Percentiles rank a stretch among this genome's conserved stretches.
Evolutionary conservation across 2,888 invertebrate species (phyloP).

Genomic region (Orthonychiurus folsomi): DNA sequence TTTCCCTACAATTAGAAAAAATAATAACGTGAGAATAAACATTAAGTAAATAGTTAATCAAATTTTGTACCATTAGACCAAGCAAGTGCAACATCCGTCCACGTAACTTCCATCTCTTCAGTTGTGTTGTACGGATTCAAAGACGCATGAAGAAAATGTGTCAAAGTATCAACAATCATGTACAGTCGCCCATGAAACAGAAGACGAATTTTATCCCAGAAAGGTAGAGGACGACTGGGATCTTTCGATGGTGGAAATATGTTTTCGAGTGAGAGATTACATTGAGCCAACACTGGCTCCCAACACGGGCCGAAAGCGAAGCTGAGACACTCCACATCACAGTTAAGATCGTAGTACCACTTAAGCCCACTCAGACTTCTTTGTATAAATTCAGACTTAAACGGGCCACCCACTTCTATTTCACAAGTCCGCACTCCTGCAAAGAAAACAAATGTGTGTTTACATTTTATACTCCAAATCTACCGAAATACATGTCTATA

Average conservation of each 20-base stretch:
- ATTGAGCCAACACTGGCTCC: slow-evolving; percentile 92
- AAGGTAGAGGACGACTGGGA: slow-evolving; percentile 85
- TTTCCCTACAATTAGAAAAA: slow-evolving; percentile 53
- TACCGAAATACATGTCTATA: not conserved
- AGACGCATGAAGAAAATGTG: slow-evolving; percentile 87
- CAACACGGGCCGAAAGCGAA: slow-evolving; percentile 98
- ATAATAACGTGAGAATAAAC: not conserved
- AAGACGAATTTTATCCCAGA: slow-evolving; percentile 94
- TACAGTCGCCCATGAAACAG: slow-evolving; percentile 87
- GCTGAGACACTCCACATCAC: slow-evolving; percentile 77
- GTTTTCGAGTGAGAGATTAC: slow-evolving; percentile 79
- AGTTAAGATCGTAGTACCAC: slow-evolving; percentile 95
- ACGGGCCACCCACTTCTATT: slow-evolving; percentile 75
- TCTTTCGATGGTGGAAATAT: slow-evolving; percentile 78
- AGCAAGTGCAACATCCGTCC: slow-evolving; percentile 85
- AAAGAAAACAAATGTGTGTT: slow-evolving; percentile 29
- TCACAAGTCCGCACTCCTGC: slow-evolving; percentile 65
- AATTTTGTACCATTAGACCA: slow-evolving; percentile 90
- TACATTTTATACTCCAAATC: not conserved
- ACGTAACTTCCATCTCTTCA: slow-evolving; percentile 96
- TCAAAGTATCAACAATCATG: slow-evolving; percentile 75
- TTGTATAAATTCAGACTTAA: slow-evolving; percentile 70
- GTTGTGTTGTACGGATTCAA: slow-evolving; percentile 97
- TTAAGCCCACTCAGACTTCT: slow-evolving; percentile 89
- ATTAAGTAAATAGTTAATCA: not conserved